Percentiles rank a stretch among this genome's conserved stretches.
Evolutionary conservation across 2,797 vertebrate species (phyloP).

Genomic region (Takifugu rubripes): DNA sequence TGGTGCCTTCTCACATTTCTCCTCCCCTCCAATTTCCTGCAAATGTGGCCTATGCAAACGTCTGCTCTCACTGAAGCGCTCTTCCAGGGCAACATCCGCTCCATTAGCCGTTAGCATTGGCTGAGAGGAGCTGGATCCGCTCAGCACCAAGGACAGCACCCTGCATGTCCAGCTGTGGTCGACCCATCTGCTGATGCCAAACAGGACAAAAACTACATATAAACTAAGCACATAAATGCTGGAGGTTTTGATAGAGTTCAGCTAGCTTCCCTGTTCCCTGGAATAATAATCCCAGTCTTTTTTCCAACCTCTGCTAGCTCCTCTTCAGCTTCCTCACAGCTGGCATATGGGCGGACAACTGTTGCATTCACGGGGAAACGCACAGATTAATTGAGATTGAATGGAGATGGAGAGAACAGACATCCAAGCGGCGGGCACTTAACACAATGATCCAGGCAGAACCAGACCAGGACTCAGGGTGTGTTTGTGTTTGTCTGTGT

Average conservation of each 20-base stretch:
- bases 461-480: conserved; percentile 7
- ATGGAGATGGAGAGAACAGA: conserved; percentile 48
- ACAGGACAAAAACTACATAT: not conserved
- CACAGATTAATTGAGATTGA: conserved; percentile 62
- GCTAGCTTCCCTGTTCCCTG: too few species aligned
- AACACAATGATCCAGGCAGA: conserved; percentile 42
- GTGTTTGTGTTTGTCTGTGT: conserved; percentile 5
- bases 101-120: too few species aligned
- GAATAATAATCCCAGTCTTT: too few species aligned
- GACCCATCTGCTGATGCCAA: too few species aligned
- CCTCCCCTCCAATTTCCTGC: conserved; percentile 27
- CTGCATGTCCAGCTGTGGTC: too few species aligned
- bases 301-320: conserved; percentile 29
- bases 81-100: conserved; percentile 1
- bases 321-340: conserved; percentile 48
- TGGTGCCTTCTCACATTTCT: conserved; percentile 42
- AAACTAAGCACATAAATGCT: too few species aligned
- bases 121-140: too few species aligned
- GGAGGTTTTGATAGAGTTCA: too few species aligned
- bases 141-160: conserved; percentile 56
- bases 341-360: conserved; percentile 65
- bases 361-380: conserved; percentile 61
- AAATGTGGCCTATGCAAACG: conserved; percentile 34
- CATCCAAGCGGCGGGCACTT: conserved; percentile 45
- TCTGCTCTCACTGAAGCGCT: conserved; percentile 13